phyloP scores from a whole-genome alignment of 1,140 invertebrate species.

The Sminthurides bifidus region DNA sequence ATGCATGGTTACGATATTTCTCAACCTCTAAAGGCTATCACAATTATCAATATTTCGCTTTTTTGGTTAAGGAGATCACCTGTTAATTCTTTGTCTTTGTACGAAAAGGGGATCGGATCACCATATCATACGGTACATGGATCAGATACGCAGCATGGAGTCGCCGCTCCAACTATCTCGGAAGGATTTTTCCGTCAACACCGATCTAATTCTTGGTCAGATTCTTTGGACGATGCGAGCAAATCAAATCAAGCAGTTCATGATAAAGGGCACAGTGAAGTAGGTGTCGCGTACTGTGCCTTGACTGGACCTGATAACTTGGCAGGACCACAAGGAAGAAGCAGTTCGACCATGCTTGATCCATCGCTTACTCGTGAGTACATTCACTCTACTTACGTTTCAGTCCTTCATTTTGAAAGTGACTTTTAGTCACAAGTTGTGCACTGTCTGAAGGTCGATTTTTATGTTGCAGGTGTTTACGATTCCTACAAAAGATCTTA shows the following conservation, averaged over 20 bases:
- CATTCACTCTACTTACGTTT: not conserved
- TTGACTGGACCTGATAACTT: not conserved
- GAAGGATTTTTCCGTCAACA: slow-evolving; percentile 40
- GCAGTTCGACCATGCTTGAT: slow-evolving; percentile 13
- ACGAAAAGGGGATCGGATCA: slow-evolving; percentile 49
- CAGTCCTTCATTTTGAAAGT: not conserved
- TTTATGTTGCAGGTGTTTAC: slow-evolving; percentile 45
- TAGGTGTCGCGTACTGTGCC: not conserved
- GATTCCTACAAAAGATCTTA: slow-evolving; percentile 78
- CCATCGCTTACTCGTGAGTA: slow-evolving; percentile 21
- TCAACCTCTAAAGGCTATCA: too few relatives aligned
- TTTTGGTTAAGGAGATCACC: too few relatives aligned
- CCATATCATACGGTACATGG: slow-evolving; percentile 85
- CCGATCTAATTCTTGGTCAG: slow-evolving; percentile 80
- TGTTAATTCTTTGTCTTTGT: too few relatives aligned
- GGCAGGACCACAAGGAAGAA: not conserved
- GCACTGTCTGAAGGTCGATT: too few relatives aligned
- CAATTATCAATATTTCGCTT: too few relatives aligned
- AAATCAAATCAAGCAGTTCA: slow-evolving; percentile 33
- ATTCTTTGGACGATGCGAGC: slow-evolving; percentile 64
- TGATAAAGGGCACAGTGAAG: not conserved
- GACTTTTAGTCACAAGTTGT: too few relatives aligned
- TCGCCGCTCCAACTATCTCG: slow-evolving; percentile 23
- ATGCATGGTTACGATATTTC: not conserved
- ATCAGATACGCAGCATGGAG: slow-evolving; percentile 55